A percentile compares a stretch with the other conserved stretches of the same genome.
These are phyloP conservation scores for Hephaestus fuliginosus DNA, from an alignment of 2,797 vertebrate genomes.

Conservation along the genomic window DNA sequence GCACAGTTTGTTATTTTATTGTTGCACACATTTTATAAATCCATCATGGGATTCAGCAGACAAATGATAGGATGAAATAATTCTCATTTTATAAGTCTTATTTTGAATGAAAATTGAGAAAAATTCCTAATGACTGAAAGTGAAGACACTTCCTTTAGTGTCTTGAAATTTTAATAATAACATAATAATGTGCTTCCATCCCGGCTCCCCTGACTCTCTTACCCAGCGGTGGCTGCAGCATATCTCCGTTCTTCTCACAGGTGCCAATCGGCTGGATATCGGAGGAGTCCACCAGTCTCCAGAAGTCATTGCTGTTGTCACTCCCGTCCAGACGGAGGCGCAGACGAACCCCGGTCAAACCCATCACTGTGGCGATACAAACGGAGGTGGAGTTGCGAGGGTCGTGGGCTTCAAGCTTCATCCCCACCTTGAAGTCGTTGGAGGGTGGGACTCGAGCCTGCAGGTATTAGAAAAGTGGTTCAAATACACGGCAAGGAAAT, in stretches of 20 bases:
- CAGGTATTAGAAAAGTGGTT: slow-evolving; percentile 25
- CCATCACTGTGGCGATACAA: slow-evolving; percentile 96
- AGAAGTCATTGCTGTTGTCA: slow-evolving; percentile 98
- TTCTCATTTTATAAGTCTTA: neutral
- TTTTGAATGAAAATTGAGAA: neutral
- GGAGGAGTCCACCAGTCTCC: slow-evolving; percentile 96
- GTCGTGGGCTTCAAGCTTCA: slow-evolving; percentile 96
- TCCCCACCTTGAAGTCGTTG: slow-evolving; percentile 96
- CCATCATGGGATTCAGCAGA: neutral
- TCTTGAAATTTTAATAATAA: neutral
- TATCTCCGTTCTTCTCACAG: slow-evolving; percentile 96
- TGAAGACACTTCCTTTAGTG: neutral
- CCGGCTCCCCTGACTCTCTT: slow-evolving; percentile 45
- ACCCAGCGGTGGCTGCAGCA: slow-evolving; percentile 98
- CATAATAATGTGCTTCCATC: neutral
- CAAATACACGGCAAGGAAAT: neutral
- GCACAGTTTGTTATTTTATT: neutral
- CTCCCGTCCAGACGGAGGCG: slow-evolving; percentile 95
- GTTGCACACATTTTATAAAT: neutral
- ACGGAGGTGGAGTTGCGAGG: slow-evolving; percentile 94
- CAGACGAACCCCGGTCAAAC: slow-evolving; percentile 91
- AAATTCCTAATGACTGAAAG: neutral
- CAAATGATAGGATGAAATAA: neutral
- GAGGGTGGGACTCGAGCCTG: slow-evolving; percentile 92
- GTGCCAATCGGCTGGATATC: slow-evolving; percentile 96